Conservation (phyloP, 2,113 vertebrate genomes). For the Peromyscus polionotus region DNA sequence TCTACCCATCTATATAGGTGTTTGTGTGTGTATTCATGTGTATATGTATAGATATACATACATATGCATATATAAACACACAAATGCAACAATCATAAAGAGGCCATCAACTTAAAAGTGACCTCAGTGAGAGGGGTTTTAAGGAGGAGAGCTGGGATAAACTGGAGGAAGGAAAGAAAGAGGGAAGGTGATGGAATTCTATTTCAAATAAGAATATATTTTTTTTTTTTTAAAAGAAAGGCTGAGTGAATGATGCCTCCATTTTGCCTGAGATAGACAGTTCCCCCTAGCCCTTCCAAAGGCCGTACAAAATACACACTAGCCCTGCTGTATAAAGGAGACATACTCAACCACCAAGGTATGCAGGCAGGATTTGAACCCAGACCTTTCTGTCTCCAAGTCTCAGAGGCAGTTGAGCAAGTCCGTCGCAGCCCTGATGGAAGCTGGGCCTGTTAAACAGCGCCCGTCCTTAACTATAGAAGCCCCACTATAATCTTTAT, state of each 20-base stretch:
- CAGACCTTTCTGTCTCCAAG: not conserved
- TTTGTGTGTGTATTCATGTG: not conserved
- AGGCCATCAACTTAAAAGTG: not conserved
- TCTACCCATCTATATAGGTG: not conserved
- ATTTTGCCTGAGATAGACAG: not conserved
- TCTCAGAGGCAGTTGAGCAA: not conserved
- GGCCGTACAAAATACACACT: not conserved
- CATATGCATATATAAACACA: not conserved
- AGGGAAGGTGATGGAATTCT: not conserved
- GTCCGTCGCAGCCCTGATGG: no score
- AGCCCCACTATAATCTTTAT: not conserved
- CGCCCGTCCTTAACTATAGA: not conserved
- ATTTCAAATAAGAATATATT: not conserved
- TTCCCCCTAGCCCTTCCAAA: not conserved
- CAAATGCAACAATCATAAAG: not conserved
- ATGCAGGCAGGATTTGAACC: not conserved
- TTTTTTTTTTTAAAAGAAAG: not conserved
- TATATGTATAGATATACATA: not conserved
- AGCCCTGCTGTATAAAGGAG: not conserved
- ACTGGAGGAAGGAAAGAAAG: not conserved
- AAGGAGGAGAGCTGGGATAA: not conserved
- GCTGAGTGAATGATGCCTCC: not conserved
- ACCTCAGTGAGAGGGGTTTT: not conserved
- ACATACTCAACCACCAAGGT: not conserved
- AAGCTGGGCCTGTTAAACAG: not conserved